Percentiles rank a stretch among this genome's conserved stretches.
Conservation (phyloP, 2,888 invertebrate genomes). For the Cryptus viduatorius region DNA sequence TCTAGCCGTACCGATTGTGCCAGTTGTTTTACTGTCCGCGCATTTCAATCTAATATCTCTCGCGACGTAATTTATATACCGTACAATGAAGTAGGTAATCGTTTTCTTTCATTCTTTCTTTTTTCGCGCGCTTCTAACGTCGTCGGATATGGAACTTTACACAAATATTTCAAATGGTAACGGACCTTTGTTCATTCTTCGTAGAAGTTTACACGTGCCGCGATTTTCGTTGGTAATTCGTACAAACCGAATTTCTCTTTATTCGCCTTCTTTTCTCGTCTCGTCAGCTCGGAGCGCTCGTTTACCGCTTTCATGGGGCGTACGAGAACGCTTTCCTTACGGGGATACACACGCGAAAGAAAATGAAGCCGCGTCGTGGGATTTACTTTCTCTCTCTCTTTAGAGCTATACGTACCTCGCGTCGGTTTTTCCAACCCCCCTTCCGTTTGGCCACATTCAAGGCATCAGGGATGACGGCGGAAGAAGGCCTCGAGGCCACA, state of each 20-base stretch:
- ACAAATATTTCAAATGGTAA: not conserved
- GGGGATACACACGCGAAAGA: constrained; percentile 17
- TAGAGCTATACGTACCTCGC: too few species aligned
- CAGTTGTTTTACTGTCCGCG: constrained; percentile 6
- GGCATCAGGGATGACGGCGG: constrained; percentile 20
- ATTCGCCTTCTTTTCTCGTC: not conserved
- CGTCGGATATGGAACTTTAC: not conserved
- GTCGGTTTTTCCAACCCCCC: not conserved
- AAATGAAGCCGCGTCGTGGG: constrained; percentile 25
- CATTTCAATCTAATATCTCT: not conserved
- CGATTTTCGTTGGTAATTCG: constrained; percentile 8
- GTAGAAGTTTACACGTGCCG: not conserved
- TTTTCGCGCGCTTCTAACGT: not conserved
- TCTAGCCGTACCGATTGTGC: not conserved
- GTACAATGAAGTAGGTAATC: not conserved
- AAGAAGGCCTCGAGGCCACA: constrained; percentile 27
- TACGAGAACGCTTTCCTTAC: constrained; percentile 21
- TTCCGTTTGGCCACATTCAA: not conserved
- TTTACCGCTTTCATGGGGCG: constrained; percentile 29
- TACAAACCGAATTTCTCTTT: constrained; percentile 6
- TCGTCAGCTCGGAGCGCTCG: constrained; percentile 34
- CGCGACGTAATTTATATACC: not conserved
- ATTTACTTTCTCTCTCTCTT: constrained; percentile 22
- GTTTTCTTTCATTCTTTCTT: not conserved
- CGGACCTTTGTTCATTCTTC: not conserved